Evolutionary conservation across 1,140 invertebrate species (phyloP), one percentile per base, ranked within the genome.

Genomic region (Heliconius hermathena): DNA sequence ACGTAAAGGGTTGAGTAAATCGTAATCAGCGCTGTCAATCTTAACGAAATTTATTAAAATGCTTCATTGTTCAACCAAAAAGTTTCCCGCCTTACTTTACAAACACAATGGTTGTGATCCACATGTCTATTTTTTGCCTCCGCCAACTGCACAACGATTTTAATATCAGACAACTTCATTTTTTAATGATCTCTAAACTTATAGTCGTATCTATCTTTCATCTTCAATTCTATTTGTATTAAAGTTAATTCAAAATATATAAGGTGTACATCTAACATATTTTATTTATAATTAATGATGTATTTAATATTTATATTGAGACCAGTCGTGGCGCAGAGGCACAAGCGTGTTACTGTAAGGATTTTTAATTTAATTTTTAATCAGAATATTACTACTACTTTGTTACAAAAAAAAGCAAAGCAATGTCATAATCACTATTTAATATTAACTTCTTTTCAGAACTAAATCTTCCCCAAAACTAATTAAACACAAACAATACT

Each of bases 1-100:
- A 85, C 82, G 85, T 79, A 83, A 86, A 90, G 85, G 88, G 88
- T 86, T 83, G 77, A 82, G 70, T 83, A 81, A 87, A 85, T 81
- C 83, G 38, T 91, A 89, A 94, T 94, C 93, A 90, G 87, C 81
- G 77, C 86, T 87, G 91, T 94, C 91, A 94, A 94, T 94, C 91
- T 93, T 91, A 94, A 93, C 93, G 91, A 94, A 93, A 90, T 90
- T 86, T 92, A 93, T 93, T 92, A 92, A 91, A 93, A 94, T 90
- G 90, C 85, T 83, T 93, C 90, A 91, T 93, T 93, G 91, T 93
- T 92, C 88, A 85, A 91, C 89, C 89, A 87, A 86, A 91, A 90
- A 90, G 84, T 88, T 81, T 86, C 85, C 85, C 82, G 83, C 77
- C 85, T 90, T 87, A 86, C 85, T 92, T 89, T 82, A 84, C 89